Percentiles rank a stretch among this genome's conserved stretches.
Evolutionary conservation across 2,888 invertebrate species (phyloP).

Genomic region (Dolichomitus sp.): DNA sequence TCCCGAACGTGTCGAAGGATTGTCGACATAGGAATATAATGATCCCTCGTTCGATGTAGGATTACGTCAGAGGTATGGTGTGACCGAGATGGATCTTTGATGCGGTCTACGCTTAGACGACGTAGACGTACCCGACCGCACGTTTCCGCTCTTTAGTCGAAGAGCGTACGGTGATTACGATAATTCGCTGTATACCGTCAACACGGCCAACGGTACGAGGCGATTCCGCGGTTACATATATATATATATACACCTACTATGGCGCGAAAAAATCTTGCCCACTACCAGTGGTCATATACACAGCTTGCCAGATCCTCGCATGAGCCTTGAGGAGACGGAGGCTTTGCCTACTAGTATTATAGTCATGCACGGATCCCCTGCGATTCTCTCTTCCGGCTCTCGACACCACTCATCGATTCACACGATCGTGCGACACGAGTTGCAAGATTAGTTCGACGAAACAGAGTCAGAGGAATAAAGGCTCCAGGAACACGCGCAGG

Average conservation of each 20-base stretch:
- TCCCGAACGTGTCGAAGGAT: constrained; percentile 10
- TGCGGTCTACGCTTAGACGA: constrained; percentile 62
- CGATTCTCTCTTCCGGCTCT: constrained; percentile 57
- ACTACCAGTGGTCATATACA: neutral
- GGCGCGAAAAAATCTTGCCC: constrained; percentile 42
- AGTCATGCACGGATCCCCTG: constrained; percentile 60
- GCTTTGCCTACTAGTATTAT: constrained; percentile 49
- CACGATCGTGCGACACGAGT: constrained; percentile 65
- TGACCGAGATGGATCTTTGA: constrained; percentile 57
- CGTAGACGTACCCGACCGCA: constrained; percentile 63
- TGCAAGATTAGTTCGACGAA: constrained; percentile 49
- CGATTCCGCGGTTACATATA: constrained; percentile 19
- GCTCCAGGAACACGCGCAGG: constrained; percentile 15
- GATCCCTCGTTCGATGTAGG: neutral
- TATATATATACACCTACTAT: neutral
- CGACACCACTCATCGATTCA: constrained; percentile 58
- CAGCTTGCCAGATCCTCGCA: constrained; percentile 51
- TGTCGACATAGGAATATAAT: constrained; percentile 19
- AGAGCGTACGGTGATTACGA: constrained; percentile 70
- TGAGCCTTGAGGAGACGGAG: constrained; percentile 50
- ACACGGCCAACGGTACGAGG: constrained; percentile 52
- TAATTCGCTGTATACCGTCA: constrained; percentile 56
- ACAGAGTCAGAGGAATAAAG: constrained; percentile 26
- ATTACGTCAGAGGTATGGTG: constrained; percentile 16
- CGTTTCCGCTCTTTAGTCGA: constrained; percentile 71